These are phyloP conservation scores for Mimachlamys varia DNA, from an alignment of 2,888 invertebrate genomes.

Conservation along the genomic window DNA sequence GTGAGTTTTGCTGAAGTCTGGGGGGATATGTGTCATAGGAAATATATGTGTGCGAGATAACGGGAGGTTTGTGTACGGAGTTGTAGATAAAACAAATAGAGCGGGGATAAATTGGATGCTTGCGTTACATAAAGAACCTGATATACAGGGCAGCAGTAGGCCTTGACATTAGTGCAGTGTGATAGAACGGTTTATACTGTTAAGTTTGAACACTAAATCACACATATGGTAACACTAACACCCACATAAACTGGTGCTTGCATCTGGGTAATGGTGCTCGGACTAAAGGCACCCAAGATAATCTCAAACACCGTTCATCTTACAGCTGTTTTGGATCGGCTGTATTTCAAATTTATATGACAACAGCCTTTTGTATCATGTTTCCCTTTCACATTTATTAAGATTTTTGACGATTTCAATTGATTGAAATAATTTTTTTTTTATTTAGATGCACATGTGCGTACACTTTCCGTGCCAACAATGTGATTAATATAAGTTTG, in stretches of 20 bases:
- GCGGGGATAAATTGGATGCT: background rate
- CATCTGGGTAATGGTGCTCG: background rate
- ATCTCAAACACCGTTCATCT: background rate
- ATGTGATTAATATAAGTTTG: too few relatives aligned
- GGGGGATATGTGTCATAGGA: background rate
- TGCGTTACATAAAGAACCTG: background rate
- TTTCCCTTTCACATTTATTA: background rate
- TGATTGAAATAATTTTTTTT: background rate
- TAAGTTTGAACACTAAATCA: background rate
- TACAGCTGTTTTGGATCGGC: background rate
- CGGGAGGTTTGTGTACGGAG: background rate
- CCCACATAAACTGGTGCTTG: background rate
- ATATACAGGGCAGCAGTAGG: background rate
- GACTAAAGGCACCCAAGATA: background rate
- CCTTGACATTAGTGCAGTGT: background rate
- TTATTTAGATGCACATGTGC: too few relatives aligned
- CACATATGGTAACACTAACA: background rate
- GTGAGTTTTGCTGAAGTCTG: background rate
- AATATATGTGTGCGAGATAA: background rate
- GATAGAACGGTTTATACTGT: background rate
- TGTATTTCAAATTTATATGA: background rate
- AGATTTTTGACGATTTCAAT: background rate
- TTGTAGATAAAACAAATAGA: slow-evolving; percentile 1
- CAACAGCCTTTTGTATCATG: background rate
- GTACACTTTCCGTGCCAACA: too few relatives aligned